Evolutionary conservation across 1,140 invertebrate species (phyloP).

Genomic region (Drosophila novamexicana): DNA sequence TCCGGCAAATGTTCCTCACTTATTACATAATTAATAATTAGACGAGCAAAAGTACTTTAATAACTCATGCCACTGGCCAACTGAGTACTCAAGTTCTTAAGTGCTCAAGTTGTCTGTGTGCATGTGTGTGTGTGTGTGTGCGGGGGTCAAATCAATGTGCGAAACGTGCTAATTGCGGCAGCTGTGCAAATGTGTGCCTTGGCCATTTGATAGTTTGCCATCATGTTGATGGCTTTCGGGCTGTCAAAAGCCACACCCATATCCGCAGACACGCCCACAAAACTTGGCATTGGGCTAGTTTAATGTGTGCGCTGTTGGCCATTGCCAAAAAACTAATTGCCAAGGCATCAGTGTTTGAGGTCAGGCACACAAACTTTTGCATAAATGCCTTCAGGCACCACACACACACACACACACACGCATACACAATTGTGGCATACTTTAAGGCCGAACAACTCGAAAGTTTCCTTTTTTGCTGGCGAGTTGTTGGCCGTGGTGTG

Average conservation of each 20-base stretch:
- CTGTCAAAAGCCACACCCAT: constrained; percentile 13
- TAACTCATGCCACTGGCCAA: constrained; percentile 51
- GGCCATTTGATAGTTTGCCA: constrained; percentile 78
- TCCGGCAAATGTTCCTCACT: constrained; percentile 49
- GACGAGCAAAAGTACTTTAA: constrained; percentile 67
- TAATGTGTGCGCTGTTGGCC: constrained; percentile 44
- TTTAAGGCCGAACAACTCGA: constrained; percentile 64
- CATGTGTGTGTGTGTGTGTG: not conserved
- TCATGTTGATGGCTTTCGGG: constrained; percentile 74
- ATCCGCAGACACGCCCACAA: not conserved
- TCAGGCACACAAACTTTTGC: constrained; percentile 64
- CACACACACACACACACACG: constrained; percentile 7
- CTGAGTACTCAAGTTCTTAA: constrained; percentile 32
- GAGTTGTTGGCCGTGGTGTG: not conserved
- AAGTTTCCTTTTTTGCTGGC: constrained; percentile 31
- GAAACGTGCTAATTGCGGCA: constrained; percentile 81
- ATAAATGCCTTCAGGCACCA: constrained; percentile 61
- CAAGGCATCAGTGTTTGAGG: constrained; percentile 34
- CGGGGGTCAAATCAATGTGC: constrained; percentile 70
- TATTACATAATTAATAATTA: constrained; percentile 82
- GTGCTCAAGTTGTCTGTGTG: constrained; percentile 1
- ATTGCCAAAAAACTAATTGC: constrained; percentile 68
- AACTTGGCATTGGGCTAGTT: constrained; percentile 15
- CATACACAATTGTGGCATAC: constrained; percentile 50
- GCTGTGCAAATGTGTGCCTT: constrained; percentile 77